Conservation (phyloP, 2,797 vertebrate genomes). For the Buphagus erythrorhynchus region DNA sequence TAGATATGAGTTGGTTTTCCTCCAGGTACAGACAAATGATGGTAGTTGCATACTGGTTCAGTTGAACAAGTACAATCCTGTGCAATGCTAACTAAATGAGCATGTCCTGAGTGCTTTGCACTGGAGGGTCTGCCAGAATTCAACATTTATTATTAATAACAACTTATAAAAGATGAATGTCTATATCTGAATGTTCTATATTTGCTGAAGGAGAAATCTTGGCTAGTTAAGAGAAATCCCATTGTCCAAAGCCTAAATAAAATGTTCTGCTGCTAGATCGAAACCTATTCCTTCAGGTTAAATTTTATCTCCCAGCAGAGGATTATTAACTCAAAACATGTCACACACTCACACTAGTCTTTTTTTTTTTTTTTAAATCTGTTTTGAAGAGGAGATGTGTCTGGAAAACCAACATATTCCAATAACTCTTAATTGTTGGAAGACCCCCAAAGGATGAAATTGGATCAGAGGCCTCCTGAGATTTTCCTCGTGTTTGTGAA, state of each 20-base stretch:
- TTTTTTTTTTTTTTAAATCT: neutral
- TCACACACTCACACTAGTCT: neutral
- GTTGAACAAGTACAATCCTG: neutral
- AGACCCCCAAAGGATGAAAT: neutral
- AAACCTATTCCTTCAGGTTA: constrained; percentile 8
- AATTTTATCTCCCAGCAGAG: neutral
- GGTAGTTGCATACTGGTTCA: neutral
- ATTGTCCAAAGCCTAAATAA: constrained; percentile 15
- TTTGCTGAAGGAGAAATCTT: neutral
- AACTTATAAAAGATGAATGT: neutral
- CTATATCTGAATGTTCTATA: neutral
- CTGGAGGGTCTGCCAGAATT: neutral
- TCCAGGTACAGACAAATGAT: neutral
- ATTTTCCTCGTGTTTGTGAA: neutral
- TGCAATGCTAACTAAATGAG: neutral
- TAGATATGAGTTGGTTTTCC: neutral
- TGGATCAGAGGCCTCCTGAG: neutral
- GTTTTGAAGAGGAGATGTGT: neutral
- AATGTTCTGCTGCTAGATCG: neutral
- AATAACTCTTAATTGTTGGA: constrained; percentile 6
- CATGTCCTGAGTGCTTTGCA: neutral
- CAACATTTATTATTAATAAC: neutral
- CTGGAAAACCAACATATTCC: neutral
- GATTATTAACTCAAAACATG: neutral
- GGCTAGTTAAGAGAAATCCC: neutral